Conservation (phyloP, 2,888 invertebrate genomes). For the Agrilus mali region DNA sequence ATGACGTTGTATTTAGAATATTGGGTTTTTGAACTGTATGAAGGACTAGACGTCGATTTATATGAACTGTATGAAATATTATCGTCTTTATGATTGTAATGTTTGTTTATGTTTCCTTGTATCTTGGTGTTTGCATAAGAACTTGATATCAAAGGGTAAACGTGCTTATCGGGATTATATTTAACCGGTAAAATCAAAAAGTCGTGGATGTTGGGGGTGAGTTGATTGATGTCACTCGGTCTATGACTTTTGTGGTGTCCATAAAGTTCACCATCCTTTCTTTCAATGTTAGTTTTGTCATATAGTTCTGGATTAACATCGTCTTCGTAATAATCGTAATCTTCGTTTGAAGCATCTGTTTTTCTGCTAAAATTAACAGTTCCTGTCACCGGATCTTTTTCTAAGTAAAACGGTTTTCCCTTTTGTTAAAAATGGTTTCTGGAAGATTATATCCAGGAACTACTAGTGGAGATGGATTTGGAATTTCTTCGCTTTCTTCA, state of each 20-base stretch:
- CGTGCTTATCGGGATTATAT: conserved; percentile 54
- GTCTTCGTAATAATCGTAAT: conserved; percentile 26
- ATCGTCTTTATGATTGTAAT: conserved; percentile 37
- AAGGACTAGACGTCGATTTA: conserved; percentile 29
- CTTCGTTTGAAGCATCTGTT: conserved; percentile 31
- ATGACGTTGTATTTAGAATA: conserved; percentile 16
- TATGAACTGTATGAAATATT: conserved; percentile 21
- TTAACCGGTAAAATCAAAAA: conserved; percentile 54
- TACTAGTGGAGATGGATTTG: conserved; percentile 30
- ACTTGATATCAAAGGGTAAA: conserved; percentile 55
- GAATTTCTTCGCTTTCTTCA: conserved; percentile 25
- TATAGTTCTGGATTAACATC: conserved; percentile 23
- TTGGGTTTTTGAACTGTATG: conserved; percentile 22
- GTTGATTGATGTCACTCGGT: conserved; percentile 48
- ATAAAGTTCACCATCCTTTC: conserved; percentile 31
- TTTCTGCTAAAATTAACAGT: conserved; percentile 47
- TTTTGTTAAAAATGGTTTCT: conserved; percentile 51
- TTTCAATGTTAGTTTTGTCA: conserved; percentile 31
- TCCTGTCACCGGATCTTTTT: conserved; percentile 56
- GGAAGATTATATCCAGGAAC: conserved; percentile 35
- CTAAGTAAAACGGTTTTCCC: conserved; percentile 56
- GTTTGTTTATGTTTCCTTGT: conserved; percentile 48
- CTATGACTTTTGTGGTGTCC: conserved; percentile 29
- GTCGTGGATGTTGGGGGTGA: conserved; percentile 52
- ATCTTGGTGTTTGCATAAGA: conserved; percentile 62